Percentiles rank a stretch among this genome's conserved stretches.
phyloP scores from a whole-genome alignment of 2,888 invertebrate species.

The Cryptophagus acutangulus region DNA sequence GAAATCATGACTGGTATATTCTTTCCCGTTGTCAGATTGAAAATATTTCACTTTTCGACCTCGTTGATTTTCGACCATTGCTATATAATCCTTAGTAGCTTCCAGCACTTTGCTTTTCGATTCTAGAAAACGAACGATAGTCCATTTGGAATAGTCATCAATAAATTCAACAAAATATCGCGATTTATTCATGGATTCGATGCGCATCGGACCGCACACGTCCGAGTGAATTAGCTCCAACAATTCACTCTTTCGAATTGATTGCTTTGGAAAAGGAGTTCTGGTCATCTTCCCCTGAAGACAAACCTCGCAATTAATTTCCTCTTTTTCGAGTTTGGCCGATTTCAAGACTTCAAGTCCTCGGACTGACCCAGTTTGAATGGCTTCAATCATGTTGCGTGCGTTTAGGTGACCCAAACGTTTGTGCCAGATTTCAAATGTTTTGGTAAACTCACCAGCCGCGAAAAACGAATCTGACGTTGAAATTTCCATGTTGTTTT shows the following conservation, averaged over 20 bases:
- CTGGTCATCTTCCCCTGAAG: not conserved
- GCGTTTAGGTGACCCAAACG: too few relatives aligned
- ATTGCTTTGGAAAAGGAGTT: not conserved
- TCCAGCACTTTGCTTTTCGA: constrained; percentile 29
- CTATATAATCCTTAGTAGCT: constrained; percentile 30
- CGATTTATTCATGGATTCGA: constrained; percentile 19
- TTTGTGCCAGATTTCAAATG: too few relatives aligned
- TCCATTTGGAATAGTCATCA: constrained; percentile 32
- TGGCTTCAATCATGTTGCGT: too few relatives aligned
- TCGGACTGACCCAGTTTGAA: too few relatives aligned
- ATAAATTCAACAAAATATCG: constrained; percentile 33
- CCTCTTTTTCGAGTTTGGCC: too few relatives aligned
- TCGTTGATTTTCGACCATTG: constrained; percentile 31
- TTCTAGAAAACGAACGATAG: constrained; percentile 28
- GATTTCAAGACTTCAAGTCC: too few relatives aligned
- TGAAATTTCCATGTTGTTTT: too few relatives aligned
- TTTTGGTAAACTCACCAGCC: too few relatives aligned
- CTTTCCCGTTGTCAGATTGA: constrained; percentile 28
- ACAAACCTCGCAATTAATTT: constrained; percentile 1
- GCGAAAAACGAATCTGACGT: too few relatives aligned
- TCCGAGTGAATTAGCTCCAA: constrained; percentile 23
- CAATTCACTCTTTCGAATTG: not conserved
- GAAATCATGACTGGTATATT: constrained; percentile 17
- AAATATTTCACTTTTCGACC: constrained; percentile 28
- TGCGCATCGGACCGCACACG: constrained; percentile 31